Base-by-base conservation (phyloP, 2,888 invertebrate genomes). In the Drosophila recens region DNA sequence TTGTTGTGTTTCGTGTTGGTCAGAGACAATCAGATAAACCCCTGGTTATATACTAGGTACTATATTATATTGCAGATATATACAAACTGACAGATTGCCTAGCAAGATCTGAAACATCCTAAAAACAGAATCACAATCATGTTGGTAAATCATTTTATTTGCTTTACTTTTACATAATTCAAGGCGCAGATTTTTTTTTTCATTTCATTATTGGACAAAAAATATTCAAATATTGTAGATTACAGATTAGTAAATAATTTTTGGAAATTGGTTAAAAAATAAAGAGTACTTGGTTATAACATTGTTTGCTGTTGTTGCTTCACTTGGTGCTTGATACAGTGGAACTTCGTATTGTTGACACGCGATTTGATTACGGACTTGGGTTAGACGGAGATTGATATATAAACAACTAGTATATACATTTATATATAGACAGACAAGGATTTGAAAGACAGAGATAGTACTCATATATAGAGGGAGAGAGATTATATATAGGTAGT, bases 181-280 rank as follows among this genome's bases (percentile, higher is more conserved):
- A 43, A 61, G 54, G 43, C 57, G 57, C 45, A 34, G 33, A 1
- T 27, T 27, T 23, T 30, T 30, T 30, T 33, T 56, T 51, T 51
- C 20, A 61, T 15, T 46, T 43, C 27, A 59, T 49, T 11, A 38
- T 52, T 38, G 38, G 52, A 38, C 23, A 52, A 52, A 38, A 23
- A 33, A 49, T 53, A 53, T 54, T 13, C 11, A 51, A 74, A 72
- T 79, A 27, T 27, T 27, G 27, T 27, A 65, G 49, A 87, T 80
- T 51, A 51, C 72, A 74, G 72, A 79, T 85, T 85, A 88, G 86
- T 85, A 80, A 75, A 80, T 68, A 80, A 74, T 57, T 53, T 46
- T 11, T 13, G 52, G 57, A 68, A 68, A 74, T 82, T 75, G 75
- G 82, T 67, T 67, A 61, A 43, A 43, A 15, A 36, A 15, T 46